Conservation (phyloP, 1,140 invertebrate species). For the Drosophila parabipectinata region DNA sequence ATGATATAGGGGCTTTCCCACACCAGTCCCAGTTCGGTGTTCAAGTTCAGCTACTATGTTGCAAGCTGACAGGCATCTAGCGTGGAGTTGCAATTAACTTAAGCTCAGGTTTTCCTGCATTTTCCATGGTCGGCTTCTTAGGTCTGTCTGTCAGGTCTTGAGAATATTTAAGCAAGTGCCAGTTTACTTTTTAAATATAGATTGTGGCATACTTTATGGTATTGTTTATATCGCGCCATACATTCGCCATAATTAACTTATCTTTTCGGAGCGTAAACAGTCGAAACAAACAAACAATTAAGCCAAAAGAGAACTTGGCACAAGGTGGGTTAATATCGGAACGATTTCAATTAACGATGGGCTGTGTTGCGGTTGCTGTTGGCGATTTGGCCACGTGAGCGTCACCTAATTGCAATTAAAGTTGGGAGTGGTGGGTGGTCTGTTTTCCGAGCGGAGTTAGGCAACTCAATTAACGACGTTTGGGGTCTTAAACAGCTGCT, state of each 20-base stretch:
- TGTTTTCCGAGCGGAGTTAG: not conserved
- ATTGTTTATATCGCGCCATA: slow-evolving; percentile 16
- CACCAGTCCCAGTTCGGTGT: slow-evolving; percentile 1
- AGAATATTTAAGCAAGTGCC: slow-evolving; percentile 26
- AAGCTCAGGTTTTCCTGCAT: slow-evolving; percentile 20
- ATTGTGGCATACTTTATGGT: slow-evolving; percentile 34
- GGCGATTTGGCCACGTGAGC: slow-evolving; percentile 27
- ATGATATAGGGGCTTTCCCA: slow-evolving; percentile 20
- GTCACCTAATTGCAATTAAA: slow-evolving; percentile 34
- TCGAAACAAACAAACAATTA: slow-evolving; percentile 27
- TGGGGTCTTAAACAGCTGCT: slow-evolving; percentile 43
- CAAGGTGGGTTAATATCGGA: slow-evolving; percentile 31
- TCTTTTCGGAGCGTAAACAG: slow-evolving; percentile 33
- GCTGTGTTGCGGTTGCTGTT: slow-evolving; percentile 1
- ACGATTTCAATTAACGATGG: slow-evolving; percentile 31
- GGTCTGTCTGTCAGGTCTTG: slow-evolving; percentile 26
- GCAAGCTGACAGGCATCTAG: slow-evolving; percentile 11
- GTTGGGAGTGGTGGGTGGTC: slow-evolving; percentile 1
- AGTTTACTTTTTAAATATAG: slow-evolving; percentile 31
- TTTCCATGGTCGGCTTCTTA: slow-evolving; percentile 18
- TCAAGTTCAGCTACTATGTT: slow-evolving; percentile 43
- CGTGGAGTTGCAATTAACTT: slow-evolving; percentile 49
- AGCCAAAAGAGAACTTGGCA: slow-evolving; percentile 41
- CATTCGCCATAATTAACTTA: slow-evolving; percentile 38
- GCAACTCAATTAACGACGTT: slow-evolving; percentile 37